phyloP scores from a whole-genome alignment of 2,797 vertebrate species.

The Avahi laniger region DNA sequence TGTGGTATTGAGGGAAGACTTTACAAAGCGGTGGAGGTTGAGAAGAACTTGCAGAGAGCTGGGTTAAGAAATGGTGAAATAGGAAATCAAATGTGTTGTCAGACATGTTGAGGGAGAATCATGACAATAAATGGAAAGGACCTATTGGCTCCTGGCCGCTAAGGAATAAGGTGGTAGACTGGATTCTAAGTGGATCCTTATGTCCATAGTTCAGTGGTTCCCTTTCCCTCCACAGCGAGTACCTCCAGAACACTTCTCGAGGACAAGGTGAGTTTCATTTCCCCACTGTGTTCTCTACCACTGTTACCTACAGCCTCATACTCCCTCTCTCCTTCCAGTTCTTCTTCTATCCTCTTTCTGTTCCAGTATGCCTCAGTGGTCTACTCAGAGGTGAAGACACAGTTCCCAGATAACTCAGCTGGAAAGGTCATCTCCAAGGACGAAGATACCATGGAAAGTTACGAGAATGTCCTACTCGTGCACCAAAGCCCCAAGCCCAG shows the following conservation, averaged over 20 bases:
- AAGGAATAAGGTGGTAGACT: not conserved
- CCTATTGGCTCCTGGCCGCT: not conserved
- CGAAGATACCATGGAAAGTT: not conserved
- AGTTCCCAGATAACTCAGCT: not conserved
- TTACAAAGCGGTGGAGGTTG: not conserved
- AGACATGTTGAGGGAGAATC: not conserved
- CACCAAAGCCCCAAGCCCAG: not conserved
- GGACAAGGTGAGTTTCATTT: slow-evolving; percentile 5
- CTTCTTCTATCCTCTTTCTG: not conserved
- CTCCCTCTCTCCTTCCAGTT: not conserved
- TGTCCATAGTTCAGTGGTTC: not conserved
- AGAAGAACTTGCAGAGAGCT: not conserved
- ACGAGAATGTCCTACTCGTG: not conserved
- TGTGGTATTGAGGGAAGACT: not conserved
- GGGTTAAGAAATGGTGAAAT: not conserved
- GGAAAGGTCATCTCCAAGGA: not conserved
- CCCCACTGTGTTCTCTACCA: not conserved
- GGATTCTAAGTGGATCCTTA: not conserved
- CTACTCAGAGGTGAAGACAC: slow-evolving; percentile 50
- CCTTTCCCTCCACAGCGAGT: not conserved
- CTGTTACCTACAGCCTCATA: no score
- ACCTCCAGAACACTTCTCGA: not conserved
- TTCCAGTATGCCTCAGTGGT: not conserved
- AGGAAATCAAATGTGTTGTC: not conserved
- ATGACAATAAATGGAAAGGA: not conserved